Conservation (phyloP, 2,888 invertebrate species). For the Heliconius hortense region DNA sequence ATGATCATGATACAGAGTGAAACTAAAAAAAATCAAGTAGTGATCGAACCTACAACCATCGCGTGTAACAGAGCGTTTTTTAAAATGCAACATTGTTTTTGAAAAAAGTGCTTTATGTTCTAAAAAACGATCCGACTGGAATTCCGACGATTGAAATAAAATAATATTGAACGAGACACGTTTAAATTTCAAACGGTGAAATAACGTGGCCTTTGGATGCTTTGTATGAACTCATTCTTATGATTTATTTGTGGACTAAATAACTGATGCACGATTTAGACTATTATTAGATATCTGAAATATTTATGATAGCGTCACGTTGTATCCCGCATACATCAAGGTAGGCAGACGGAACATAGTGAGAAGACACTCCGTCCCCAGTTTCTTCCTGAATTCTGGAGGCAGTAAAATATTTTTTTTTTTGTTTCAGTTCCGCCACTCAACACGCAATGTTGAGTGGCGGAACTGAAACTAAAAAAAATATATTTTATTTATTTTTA, state of each 20-base stretch:
- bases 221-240: constrained; percentile 30
- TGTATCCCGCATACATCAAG: neutral
- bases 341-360: neutral
- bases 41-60: neutral
- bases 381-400: too few species aligned
- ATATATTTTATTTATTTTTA: too few species aligned
- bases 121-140: constrained; percentile 7
- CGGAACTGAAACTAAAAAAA: too few species aligned
- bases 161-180: constrained; percentile 23
- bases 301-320: neutral
- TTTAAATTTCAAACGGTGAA: constrained; percentile 31
- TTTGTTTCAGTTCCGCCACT: too few species aligned
- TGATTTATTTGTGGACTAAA: constrained; percentile 31
- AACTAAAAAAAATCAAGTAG: neutral
- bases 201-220: constrained; percentile 23
- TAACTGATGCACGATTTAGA: constrained; percentile 24
- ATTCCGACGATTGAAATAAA: constrained; percentile 26
- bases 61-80: neutral
- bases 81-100: neutral
- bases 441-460: too few species aligned
- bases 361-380: neutral
- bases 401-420: too few species aligned
- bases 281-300: constrained; percentile 18
- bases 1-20: neutral
- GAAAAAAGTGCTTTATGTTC: neutral